Percentiles rank a stretch among this genome's conserved stretches.
phyloP scores from a whole-genome alignment of 1,140 invertebrate genomes.

The Drosophila prosaltans region DNA sequence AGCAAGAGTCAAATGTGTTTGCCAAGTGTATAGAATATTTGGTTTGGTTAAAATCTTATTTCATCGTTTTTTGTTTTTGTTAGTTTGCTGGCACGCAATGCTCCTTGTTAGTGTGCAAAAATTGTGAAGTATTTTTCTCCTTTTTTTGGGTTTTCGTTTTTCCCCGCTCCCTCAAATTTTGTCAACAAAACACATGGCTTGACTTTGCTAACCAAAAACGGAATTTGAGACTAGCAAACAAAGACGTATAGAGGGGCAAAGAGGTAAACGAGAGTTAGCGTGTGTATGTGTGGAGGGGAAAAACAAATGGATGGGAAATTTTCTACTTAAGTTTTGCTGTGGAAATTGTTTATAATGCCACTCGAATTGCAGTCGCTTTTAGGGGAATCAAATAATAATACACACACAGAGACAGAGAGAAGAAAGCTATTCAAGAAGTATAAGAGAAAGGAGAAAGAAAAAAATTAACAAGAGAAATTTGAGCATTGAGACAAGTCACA shows the following conservation, averaged over 20 bases:
- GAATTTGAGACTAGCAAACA: constrained; percentile 19
- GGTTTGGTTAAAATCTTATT: constrained; percentile 1
- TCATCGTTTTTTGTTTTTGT: constrained; percentile 35
- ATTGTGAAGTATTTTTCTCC: constrained; percentile 55
- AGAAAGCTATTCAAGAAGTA: background rate
- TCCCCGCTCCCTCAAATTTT: background rate
- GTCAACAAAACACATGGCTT: background rate
- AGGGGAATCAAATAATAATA: constrained; percentile 5
- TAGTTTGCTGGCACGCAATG: constrained; percentile 63
- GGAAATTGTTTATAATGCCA: constrained; percentile 18
- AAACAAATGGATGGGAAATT: background rate
- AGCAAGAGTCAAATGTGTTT: background rate
- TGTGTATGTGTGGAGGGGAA: background rate
- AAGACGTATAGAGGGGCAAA: background rate
- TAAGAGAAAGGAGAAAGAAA: background rate
- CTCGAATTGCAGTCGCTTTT: constrained; percentile 9
- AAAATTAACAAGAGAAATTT: constrained; percentile 10
- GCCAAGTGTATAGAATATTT: constrained; percentile 41
- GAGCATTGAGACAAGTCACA: background rate
- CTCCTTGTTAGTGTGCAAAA: constrained; percentile 64
- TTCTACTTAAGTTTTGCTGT: constrained; percentile 11
- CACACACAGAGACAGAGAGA: background rate
- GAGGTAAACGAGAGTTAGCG: background rate
- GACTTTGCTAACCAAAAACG: constrained; percentile 21
- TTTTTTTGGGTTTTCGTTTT: constrained; percentile 32